Conservation (phyloP, 2,113 vertebrate genomes). For the Syngnathoides biaculeatus region DNA sequence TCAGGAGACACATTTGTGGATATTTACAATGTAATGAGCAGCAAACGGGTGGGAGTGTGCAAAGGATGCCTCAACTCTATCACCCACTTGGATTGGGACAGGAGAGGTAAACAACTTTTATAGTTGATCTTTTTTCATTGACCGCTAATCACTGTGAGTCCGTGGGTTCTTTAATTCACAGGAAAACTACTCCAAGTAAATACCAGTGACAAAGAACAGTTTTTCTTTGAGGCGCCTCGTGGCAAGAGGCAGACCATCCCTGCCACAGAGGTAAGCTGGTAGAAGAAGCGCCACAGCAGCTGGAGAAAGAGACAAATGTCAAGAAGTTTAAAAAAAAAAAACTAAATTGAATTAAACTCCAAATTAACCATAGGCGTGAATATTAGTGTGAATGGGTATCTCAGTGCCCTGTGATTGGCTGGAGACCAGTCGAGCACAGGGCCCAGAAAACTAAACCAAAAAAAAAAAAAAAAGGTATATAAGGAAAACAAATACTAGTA, state of each 20-base stretch:
- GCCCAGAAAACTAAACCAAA: too few relatives aligned
- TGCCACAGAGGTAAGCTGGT: conserved; percentile 80
- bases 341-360: too few relatives aligned
- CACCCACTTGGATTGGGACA: conserved; percentile 95
- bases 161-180: conserved; percentile 53
- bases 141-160: not conserved
- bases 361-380: too few relatives aligned
- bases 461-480: too few relatives aligned
- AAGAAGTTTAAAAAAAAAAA: too few relatives aligned
- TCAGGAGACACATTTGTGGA: conserved; percentile 95
- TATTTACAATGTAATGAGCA: conserved; percentile 96
- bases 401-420: too few relatives aligned
- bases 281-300: conserved; percentile 16
- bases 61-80: conserved; percentile 92
- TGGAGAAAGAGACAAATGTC: too few relatives aligned
- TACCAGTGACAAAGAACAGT: conserved; percentile 93
- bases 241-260: conserved; percentile 92
- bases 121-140: not conserved
- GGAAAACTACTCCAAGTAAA: conserved; percentile 97
- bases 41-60: conserved; percentile 94
- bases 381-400: too few relatives aligned
- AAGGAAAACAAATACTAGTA: too few relatives aligned
- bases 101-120: conserved; percentile 76
- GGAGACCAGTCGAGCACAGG: too few relatives aligned
- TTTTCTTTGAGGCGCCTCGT: conserved; percentile 97